A percentile compares a stretch with the other conserved stretches of the same genome.
phyloP scores from a whole-genome alignment of 1,140 invertebrate genomes.

The Daktulosphaira vitifoliae region DNA sequence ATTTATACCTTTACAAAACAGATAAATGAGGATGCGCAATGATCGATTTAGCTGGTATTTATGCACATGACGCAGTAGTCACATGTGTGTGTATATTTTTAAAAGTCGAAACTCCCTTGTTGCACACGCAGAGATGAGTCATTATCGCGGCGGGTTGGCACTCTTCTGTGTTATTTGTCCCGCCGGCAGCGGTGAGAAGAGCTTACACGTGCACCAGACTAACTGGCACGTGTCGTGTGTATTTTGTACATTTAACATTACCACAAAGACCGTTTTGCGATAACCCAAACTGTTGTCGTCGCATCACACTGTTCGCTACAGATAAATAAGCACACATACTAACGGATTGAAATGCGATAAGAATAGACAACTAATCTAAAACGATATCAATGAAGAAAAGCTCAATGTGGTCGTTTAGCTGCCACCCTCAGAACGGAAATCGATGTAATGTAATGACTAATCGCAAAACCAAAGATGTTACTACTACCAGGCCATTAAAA shows the following conservation, averaged over 20 bases:
- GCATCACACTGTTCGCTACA: slow-evolving; percentile 8
- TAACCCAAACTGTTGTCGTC: slow-evolving; percentile 11
- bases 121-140: slow-evolving; percentile 7
- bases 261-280: slow-evolving; percentile 11
- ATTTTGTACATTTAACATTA: neutral
- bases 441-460: too few relatives aligned
- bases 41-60: too few relatives aligned
- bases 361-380: too few relatives aligned
- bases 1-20: too few relatives aligned
- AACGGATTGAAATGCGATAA: too few relatives aligned
- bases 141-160: slow-evolving; percentile 2
- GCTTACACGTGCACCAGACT: slow-evolving; percentile 25
- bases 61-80: neutral
- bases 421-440: too few relatives aligned
- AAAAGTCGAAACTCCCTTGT: slow-evolving; percentile 4
- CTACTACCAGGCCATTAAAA: too few relatives aligned
- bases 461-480: too few relatives aligned
- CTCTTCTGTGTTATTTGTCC: slow-evolving; percentile 19
- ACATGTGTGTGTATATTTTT: neutral
- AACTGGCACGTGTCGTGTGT: slow-evolving; percentile 20
- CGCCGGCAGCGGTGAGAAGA: slow-evolving; percentile 4
- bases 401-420: too few relatives aligned
- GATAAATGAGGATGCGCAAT: too few relatives aligned
- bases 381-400: too few relatives aligned
- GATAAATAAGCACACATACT: slow-evolving; percentile 5